These are phyloP conservation scores for Cromileptes altivelis DNA, from an alignment of 2,113 vertebrate species.

Conservation along the genomic window DNA sequence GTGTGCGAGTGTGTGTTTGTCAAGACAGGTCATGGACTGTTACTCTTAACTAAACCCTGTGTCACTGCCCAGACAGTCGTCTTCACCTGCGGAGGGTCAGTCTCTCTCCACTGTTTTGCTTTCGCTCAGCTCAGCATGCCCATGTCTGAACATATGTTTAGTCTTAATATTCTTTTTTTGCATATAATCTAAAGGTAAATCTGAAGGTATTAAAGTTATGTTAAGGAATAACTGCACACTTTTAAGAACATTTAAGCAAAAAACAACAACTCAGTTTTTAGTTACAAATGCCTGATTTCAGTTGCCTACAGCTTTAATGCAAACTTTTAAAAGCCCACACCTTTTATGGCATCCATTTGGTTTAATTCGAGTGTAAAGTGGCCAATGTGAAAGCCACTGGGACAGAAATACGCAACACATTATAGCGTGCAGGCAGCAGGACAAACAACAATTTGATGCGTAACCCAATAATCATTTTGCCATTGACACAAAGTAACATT, in stretches of 20 bases:
- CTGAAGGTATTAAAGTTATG: background rate
- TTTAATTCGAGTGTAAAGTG: background rate
- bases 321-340: background rate
- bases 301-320: background rate
- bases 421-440: background rate
- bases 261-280: too few relatives aligned
- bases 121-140: constrained; percentile 1
- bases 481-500: constrained; percentile 5
- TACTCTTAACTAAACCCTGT: constrained; percentile 49
- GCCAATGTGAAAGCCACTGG: background rate
- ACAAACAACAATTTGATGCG: constrained; percentile 41
- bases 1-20: constrained; percentile 35
- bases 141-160: constrained; percentile 3
- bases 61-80: constrained; percentile 53
- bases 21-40: constrained; percentile 66
- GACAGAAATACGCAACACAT: background rate
- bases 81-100: constrained; percentile 55
- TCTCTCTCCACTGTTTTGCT: constrained; percentile 32
- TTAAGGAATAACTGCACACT: background rate
- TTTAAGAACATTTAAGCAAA: background rate
- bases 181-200: background rate
- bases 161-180: background rate
- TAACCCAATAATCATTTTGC: constrained; percentile 13
- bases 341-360: background rate
- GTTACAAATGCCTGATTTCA: background rate